Base-by-base conservation (phyloP, 1,140 invertebrate genomes). In the Diachasmimorpha longicaudata region DNA sequence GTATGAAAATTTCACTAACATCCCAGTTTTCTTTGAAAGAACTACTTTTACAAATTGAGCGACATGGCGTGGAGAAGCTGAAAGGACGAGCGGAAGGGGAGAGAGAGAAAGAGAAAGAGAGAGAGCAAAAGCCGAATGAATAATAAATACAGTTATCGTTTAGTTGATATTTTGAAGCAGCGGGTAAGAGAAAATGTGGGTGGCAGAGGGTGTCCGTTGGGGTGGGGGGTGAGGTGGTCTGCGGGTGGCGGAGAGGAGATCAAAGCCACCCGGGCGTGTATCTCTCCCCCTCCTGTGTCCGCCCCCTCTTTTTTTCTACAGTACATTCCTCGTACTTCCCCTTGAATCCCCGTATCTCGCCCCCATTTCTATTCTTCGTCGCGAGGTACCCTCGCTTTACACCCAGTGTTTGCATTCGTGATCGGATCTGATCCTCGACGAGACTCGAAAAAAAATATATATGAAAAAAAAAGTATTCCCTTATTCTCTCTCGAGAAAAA, bases 131-230 rank as follows among this genome's bases (percentile, higher is more conserved):
- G 79, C 78, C 78, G 82, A 83, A 87, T 87, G 85, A 88, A 88
- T 88, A 87, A 88, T 88, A 87, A 87, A 87, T 84, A 80, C 72
- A 81, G 85, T 88, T 87, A 87, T 87, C 85, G 85, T 87, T 88
- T 87, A 87, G 87, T 85, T 87, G 85, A 87, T 87, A 88, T 86
- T 87, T 86, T 83, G 81, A 44, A 42, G 68, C 68, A 48, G 37
- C 10, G 68, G 68, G 16, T 66, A 39, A 31, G 37, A 11, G 39
- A 16, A 74, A 31, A 48, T 48, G 11, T 25, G 44, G 36, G 25
- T 39, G 68, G 68, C 1, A 48, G 44, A 71, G 82, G 81, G 79
- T 76, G 80, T 76, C 31, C 55, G 68, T 31, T n/a, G 73, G 75
- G 48, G 71, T 69, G 76, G 68, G 72, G 70, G 68, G 14, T 42